phyloP scores from a whole-genome alignment of 2,113 vertebrate species.

The Nothobranchius kuhntae region DNA sequence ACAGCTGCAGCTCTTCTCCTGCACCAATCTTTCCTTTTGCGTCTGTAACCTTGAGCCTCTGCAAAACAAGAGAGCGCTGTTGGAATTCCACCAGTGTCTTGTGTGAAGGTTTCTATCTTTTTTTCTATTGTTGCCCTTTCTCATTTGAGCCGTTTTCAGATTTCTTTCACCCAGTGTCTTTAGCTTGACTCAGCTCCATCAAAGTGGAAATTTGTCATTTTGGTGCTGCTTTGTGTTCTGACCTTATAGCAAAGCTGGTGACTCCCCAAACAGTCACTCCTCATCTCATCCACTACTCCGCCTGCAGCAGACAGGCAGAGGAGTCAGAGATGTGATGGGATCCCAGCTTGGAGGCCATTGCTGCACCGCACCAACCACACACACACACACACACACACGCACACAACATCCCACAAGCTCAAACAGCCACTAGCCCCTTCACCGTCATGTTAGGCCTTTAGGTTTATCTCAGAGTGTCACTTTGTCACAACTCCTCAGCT shows the following conservation, averaged over 20 bases:
- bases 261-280: conserved; percentile 59
- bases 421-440: conserved; percentile 22
- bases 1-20: conserved; percentile 40
- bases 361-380: conserved; percentile 9
- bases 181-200: conserved; percentile 43
- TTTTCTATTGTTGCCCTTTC: conserved; percentile 37
- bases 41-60: conserved; percentile 42
- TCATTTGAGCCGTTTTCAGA: conserved; percentile 18
- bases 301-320: conserved; percentile 49
- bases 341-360: conserved; percentile 48
- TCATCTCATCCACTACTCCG: conserved; percentile 60
- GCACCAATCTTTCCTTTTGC: conserved; percentile 45
- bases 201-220: conserved; percentile 61
- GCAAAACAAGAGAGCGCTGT: conserved; percentile 18
- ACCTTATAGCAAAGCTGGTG: conserved; percentile 59
- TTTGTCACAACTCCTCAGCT: conserved; percentile 70
- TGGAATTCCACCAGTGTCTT: conserved; percentile 41
- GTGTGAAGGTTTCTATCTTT: conserved; percentile 47
- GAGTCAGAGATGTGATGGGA: conserved; percentile 57
- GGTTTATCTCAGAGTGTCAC: conserved; percentile 69
- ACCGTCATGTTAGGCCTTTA: conserved; percentile 62
- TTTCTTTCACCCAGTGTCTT: conserved; percentile 23
- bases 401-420: conserved; percentile 33
- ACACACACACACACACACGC: conserved; percentile 2
- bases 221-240: conserved; percentile 60